Evolutionary conservation across 2,888 invertebrate genomes (phyloP), one percentile per base, ranked within the genome.

Genomic region (Scaptomyza flava): DNA sequence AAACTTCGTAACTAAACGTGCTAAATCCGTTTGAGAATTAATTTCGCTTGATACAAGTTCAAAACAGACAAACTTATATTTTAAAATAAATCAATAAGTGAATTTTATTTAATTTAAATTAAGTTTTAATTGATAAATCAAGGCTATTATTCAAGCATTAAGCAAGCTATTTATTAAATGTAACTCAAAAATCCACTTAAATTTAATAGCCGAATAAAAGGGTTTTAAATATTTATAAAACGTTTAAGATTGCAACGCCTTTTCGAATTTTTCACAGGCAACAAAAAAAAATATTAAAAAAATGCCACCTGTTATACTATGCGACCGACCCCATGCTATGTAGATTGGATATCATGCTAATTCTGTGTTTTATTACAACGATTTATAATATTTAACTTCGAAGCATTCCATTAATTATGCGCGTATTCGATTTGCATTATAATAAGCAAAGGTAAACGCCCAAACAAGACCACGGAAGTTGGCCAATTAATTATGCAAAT

Each of bases 401-500:
- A 20, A 27, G 53, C 46, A 59, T 58, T 59, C 20, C 34, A 27
- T 45, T 79, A 83, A 68, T 81, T 83, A 81, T 81, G 81, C 81
- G 81, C 81, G 79, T 81, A 83, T 81, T 79, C 81, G 79, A 80
- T 82, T 74, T 82, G 82, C 82, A 80, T 82, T 71, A 83, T 75
- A 84, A 84, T 80, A 77, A 65, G 75, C 78, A 70, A 46, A 62
- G 54, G 47, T 45, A 67, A 64, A 60, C 72, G 65, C 64, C 65
- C 48, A 54, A 56, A 36, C 41, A 43, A 45, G 31, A 68, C 38
- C 11, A 53, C 59, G 63, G 65, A 70, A 75, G 62, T 68, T 68
- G 61, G 68, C 62, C 81, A 83, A 83, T 83, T 83, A 83, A 81
- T 84, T 83, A 83, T 83, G 83, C 81, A 81, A 83, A 83, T 83